A percentile compares a stretch with the other conserved stretches of the same genome.
phyloP scores from a whole-genome alignment of 2,888 invertebrate species.

The Encarsia formosa region DNA sequence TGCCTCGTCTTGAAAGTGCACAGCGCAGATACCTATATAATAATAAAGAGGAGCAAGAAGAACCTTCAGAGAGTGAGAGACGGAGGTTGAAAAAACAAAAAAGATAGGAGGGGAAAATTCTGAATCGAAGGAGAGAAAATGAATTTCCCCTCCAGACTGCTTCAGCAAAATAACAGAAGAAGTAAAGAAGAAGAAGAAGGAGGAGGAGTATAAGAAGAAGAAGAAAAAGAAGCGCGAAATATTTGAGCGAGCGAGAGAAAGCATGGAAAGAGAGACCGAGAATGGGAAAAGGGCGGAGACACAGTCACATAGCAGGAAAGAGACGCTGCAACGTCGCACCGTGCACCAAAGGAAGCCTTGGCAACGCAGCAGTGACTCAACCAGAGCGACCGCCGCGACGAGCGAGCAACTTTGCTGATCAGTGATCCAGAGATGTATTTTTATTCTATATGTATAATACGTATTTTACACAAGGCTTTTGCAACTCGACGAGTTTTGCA shows the following conservation, averaged over 20 bases:
- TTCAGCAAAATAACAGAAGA: no score
- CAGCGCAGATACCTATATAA: not conserved
- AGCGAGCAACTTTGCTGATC: slow-evolving; percentile 37
- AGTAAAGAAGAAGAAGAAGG: not conserved
- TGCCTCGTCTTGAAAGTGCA: slow-evolving; percentile 7
- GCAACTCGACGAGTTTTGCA: no score
- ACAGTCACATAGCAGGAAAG: not conserved
- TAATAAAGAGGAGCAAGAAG: not conserved
- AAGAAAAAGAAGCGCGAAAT: not conserved
- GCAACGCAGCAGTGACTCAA: slow-evolving; percentile 36
- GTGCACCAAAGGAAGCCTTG: slow-evolving; percentile 10
- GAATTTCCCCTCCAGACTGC: slow-evolving; percentile 11
- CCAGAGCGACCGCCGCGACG: slow-evolving; percentile 37
- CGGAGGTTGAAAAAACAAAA: not conserved
- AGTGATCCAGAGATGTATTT: no score
- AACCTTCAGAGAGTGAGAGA: slow-evolving; percentile 3
- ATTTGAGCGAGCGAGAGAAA: slow-evolving; percentile 8
- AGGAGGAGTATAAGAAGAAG: not conserved
- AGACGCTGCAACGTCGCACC: slow-evolving; percentile 14
- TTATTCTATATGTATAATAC: not conserved
- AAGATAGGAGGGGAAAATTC: slow-evolving; percentile 1
- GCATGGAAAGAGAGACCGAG: no score
- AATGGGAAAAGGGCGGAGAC: not conserved
- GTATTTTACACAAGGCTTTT: no score
- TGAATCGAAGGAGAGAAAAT: slow-evolving; percentile 23